Base-by-base conservation (phyloP, 2,113 vertebrate genomes). In the Corythaeola cristata region DNA sequence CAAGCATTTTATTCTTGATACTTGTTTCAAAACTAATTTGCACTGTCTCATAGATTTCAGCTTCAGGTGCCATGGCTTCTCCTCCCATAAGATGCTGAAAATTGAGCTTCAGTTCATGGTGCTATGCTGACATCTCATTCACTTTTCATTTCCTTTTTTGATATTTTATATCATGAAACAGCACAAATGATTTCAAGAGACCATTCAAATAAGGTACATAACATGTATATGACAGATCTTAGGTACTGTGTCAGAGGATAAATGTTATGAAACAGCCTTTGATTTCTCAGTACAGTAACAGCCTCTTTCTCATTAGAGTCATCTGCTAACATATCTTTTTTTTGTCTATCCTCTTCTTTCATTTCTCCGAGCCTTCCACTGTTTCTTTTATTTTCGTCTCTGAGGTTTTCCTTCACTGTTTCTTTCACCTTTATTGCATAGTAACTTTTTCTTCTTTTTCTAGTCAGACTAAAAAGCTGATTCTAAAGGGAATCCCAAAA, bases 1-100 rank as follows among this genome's bases (percentile, higher is more conserved):
- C 39, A 74, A 67, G 24, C 78, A 64, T 75, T 94, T 96, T 45
- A 72, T 49, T 78, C 80, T 41, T 56, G 47, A 47, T 90, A 81
- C 28, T 86, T 89, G 22, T 90, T 88, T 92, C 85, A 94, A 90
- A 92, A 96, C 52, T 92, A 74, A 71, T 94, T 93, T 90, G 19
- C 33, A 39, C 9, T 14, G 15, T 80, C 35, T 88, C 30, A 80
- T 3, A 73, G 41, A 80, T 84, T 71, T 80, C 58, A 82, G 14
- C 24, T 79, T 83, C 60, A 60, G 33, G 16, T 81, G 19, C 35
- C 22, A 32, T 49, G 44, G 35, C 55, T 81, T 86, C 35, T 82
- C 15, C 59, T 88, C 52, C 41, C 41, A n/a, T n/a, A 69, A 45
- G 26, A 62, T 5, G 55, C 45, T 85, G 85, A 95, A 95, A 91